Evolutionary conservation across 2,888 invertebrate genomes (phyloP).

Genomic region (Rhyacophila evoluta): DNA sequence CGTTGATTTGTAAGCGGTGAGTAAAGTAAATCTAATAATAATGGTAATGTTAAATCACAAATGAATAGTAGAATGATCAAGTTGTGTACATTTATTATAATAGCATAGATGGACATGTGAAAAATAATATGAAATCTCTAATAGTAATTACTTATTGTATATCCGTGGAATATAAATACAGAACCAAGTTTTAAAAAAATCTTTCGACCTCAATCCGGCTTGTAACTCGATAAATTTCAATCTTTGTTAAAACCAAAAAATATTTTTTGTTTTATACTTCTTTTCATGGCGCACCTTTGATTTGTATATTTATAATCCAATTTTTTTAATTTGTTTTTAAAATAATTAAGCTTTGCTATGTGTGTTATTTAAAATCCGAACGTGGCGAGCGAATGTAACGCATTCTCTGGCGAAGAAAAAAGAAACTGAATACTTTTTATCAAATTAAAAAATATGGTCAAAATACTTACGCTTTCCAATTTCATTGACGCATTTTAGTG

Average conservation of each 20-base stretch:
- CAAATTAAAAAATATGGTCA: neutral
- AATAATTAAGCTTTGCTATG: neutral
- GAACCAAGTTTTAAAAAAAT: conserved; percentile 50
- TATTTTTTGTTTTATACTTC: neutral
- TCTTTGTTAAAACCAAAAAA: no score
- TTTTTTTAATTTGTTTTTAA: neutral
- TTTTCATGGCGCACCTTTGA: no score
- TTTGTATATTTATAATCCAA: neutral
- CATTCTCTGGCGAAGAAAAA: neutral
- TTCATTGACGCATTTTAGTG: conserved; percentile 10
- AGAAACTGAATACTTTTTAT: neutral
- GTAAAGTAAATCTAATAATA: conserved; percentile 50
- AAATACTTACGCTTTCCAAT: conserved; percentile 20
- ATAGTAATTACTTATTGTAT: conserved; percentile 41
- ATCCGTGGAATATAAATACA: conserved; percentile 48
- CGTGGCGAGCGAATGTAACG: neutral
- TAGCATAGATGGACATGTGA: conserved; percentile 52
- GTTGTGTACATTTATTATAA: conserved; percentile 53
- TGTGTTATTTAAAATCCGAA: neutral
- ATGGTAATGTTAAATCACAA: conserved; percentile 49
- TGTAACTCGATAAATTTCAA: no score
- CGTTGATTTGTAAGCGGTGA: conserved; percentile 47
- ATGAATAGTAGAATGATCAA: conserved; percentile 53
- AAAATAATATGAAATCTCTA: conserved; percentile 36
- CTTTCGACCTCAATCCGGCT: conserved; percentile 43